Evolutionary conservation across 2,113 vertebrate species (phyloP), one percentile per base, ranked within the genome.

Genomic region (Desmodus rotundus): DNA sequence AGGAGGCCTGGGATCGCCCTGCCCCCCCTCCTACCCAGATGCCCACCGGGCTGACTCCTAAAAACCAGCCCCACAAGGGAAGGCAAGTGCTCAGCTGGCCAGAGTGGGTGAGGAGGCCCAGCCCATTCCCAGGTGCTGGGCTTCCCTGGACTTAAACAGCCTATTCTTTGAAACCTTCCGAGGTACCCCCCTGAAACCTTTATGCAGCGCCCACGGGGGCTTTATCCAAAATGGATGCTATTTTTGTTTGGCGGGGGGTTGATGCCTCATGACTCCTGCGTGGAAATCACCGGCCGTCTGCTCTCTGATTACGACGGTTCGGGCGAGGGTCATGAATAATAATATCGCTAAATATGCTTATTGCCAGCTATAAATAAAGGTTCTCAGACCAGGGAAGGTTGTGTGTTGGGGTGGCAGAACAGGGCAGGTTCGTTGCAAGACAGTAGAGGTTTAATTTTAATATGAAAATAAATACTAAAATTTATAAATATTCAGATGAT

Each of bases 281-380:
- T 95, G 98, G 96, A 98, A 98, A 98, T 98, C 98, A 97, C 96
- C 96, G 97, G 97, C 97, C 97, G 98, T 98, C 98, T 98, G 94
- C 10, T 4, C 98, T 98, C 98, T 98, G 98, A 98, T 98, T 99
- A 98, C 98, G 98, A 98, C 98, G 98, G 98, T 98, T 98, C 98
- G 97, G 96, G 96, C 94, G 98, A 98, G 98, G 98, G 98, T 98
- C 98, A 98, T 98, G 98, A 99, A 99, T 99, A 99, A 99, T 98
- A 98, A 99, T 98, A 98, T 97, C 97, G 97, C 98, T 98, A 98
- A 98, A 98, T 98, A 98, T 97, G 98, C 98, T 98, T 98, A 98
- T 98, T 98, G 98, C 97, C 95, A 97, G 98, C 98, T 98, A 98
- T 98, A 99, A 98, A 99, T 99, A 99, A 98, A 98, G 97, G 98